Conservation (phyloP, 2,113 vertebrate genomes). For the Lophura nycthemera region DNA sequence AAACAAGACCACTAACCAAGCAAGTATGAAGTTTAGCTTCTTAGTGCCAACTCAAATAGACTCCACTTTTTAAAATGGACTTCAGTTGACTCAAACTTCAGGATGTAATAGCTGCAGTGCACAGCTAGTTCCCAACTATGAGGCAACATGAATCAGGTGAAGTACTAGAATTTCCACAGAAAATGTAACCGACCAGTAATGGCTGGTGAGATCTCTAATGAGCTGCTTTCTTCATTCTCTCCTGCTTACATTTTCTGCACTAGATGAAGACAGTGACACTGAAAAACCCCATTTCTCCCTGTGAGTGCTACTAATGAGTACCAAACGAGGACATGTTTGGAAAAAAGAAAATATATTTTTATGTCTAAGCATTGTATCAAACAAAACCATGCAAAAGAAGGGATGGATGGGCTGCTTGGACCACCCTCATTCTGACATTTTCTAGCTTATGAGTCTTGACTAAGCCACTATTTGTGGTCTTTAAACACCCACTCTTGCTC, state of each 20-base stretch:
- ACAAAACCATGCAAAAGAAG: neutral
- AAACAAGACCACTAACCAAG: neutral
- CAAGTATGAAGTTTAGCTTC: neutral
- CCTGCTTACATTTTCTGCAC: neutral
- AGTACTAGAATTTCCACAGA: neutral
- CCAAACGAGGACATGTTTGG: neutral
- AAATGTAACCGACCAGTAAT: neutral
- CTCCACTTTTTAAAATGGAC: neutral
- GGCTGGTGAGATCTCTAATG: neutral
- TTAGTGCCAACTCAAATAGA: neutral
- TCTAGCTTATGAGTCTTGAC: neutral
- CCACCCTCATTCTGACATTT: neutral
- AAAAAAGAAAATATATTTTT: neutral
- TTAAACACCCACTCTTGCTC: neutral
- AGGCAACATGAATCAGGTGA: neutral
- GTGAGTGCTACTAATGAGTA: neutral
- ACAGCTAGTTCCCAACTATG: neutral
- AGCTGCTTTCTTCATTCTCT: neutral
- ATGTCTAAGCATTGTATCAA: neutral
- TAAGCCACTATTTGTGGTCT: neutral
- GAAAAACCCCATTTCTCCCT: neutral
- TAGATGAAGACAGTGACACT: neutral
- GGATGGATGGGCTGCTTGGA: neutral
- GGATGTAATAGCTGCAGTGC: neutral
- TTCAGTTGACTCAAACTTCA: accelerated